A percentile compares a stretch with the other conserved stretches of the same genome.
Conservation (phyloP, 2,113 vertebrate genomes). For the Anhinga anhinga region DNA sequence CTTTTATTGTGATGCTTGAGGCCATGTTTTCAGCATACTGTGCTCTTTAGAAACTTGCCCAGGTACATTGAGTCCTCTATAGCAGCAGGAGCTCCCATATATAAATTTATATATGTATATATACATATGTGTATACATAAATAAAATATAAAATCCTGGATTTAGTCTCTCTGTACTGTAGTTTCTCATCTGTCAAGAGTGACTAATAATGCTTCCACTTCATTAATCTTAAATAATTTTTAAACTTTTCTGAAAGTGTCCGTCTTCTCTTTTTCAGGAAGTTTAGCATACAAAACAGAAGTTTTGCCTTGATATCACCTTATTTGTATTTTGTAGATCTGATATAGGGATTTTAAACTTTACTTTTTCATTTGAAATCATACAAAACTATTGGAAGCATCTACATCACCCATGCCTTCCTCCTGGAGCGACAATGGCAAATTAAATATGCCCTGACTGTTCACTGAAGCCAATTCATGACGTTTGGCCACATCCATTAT, state of each 20-base stretch:
- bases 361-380: background rate
- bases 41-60: conserved; percentile 32
- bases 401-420: background rate
- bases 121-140: background rate
- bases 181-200: background rate
- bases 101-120: background rate
- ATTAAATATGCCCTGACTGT: background rate
- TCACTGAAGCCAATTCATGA: background rate
- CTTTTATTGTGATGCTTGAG: conserved; percentile 52
- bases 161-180: background rate
- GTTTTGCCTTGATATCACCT: background rate
- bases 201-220: background rate
- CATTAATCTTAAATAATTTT: background rate
- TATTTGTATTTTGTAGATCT: background rate
- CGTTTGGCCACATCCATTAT: background rate
- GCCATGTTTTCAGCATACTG: conserved; percentile 48
- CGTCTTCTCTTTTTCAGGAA: background rate
- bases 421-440: background rate
- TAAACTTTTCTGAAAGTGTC: background rate
- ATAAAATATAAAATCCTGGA: background rate
- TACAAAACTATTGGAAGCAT: background rate
- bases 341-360: background rate
- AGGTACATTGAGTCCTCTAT: background rate
- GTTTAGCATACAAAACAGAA: no score
- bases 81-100: conserved; percentile 2